A percentile compares a stretch with the other conserved stretches of the same genome.
Evolutionary conservation across 2,113 vertebrate species (phyloP).

Genomic region (Anolis carolinensis): DNA sequence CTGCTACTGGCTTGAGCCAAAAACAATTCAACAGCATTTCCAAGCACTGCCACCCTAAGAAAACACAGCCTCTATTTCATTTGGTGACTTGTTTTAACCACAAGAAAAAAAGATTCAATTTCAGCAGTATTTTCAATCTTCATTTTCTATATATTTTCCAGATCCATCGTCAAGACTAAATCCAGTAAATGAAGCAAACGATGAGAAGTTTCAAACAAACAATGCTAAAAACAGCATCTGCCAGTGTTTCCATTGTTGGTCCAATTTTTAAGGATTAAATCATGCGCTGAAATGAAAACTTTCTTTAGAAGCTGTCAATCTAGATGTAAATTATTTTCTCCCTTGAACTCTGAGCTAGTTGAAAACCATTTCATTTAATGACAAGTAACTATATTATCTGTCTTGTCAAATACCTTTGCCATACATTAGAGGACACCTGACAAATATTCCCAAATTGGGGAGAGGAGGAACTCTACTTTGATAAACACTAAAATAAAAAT

Average conservation of each 20-base stretch:
- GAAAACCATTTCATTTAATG: background rate
- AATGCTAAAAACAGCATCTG: conserved; percentile 34
- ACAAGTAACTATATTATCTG: background rate
- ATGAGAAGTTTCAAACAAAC: conserved; percentile 34
- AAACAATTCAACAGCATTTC: conserved; percentile 75
- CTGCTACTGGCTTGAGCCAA: conserved; percentile 58
- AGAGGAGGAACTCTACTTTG: background rate
- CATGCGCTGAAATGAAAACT: conserved; percentile 29
- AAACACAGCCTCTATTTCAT: conserved; percentile 72
- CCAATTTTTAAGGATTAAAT: conserved; percentile 20
- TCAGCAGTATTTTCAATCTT: conserved; percentile 61
- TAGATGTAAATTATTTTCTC: background rate
- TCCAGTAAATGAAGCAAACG: conserved; percentile 50
- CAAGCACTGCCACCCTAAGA: conserved; percentile 71
- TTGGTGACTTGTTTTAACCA: conserved; percentile 73
- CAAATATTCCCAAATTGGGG: background rate
- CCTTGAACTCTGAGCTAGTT: conserved; percentile 10
- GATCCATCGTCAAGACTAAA: conserved; percentile 57
- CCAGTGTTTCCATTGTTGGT: conserved; percentile 30
- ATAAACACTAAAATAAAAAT: background rate
- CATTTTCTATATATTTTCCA: conserved; percentile 60
- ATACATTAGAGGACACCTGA: background rate
- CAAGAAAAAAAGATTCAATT: conserved; percentile 70
- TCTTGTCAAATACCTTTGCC: background rate
- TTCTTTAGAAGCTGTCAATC: conserved; percentile 25